Base-by-base conservation (phyloP, 2,797 vertebrate species). In the Cygnus olor region DNA sequence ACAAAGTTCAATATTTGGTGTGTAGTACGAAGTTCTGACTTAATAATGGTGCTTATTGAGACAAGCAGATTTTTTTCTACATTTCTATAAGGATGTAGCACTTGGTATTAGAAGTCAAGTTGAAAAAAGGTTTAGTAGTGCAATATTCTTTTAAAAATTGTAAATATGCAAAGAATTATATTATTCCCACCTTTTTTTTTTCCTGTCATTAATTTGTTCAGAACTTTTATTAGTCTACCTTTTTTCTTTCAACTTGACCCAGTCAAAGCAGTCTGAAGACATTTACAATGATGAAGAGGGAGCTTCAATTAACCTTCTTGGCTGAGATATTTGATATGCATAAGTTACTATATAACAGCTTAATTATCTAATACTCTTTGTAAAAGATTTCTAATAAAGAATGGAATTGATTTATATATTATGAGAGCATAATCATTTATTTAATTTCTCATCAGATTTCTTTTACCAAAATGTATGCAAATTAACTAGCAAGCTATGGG, bases 321-420 rank as follows among this genome's bases (percentile, higher is more conserved):
- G 89, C 94, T 94, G 93, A 97, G 82, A 95, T 97, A 97, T 97
- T 98, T 97, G 96, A 98, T 97, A 97, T 98, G 97, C 96, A 97
- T 97, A 97, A 97, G 96, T 97, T 98, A 97, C 85, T 97, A 92
- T 97, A 96, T 97, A 98, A 95, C 92, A 94, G 88, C 85, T 94
- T 97, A 98, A 98, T 98, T 98, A 97, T 96, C 97, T 97, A 96
- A 97, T 98, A 96, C 49, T 96, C 97, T 97, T 98, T 98, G 94
- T 94, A 94, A 95, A 97, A 96, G 94, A 96, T 96, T 97, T 97
- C 95, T 98, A 98, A 98, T 98, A 97, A 98, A 97, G 96, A 97
- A 95, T 94, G 85, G 96, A 97, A 98, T 95, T 97, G 97, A 98
- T 97, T 98, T 97, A 95, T 97, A 85, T 96, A 89, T 98, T 96